Conservation (phyloP, 1,140 invertebrate genomes). For the Cecropterus lyciades region DNA sequence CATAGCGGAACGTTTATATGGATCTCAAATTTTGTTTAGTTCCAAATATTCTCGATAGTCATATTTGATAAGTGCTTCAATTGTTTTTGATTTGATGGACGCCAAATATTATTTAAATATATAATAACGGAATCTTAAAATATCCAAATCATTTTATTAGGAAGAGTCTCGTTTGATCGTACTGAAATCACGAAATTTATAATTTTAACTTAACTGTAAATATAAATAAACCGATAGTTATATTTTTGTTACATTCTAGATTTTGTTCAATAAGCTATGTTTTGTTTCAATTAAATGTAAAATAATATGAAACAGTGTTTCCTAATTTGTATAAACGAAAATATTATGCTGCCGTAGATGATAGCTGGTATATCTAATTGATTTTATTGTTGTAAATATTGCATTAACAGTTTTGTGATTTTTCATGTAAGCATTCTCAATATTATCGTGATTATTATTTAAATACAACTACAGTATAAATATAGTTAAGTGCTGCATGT, state of each 20-base stretch:
- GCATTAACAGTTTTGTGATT: conserved; percentile 80
- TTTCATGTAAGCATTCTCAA: conserved; percentile 60
- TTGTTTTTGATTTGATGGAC: conserved; percentile 59
- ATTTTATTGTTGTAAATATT: conserved; percentile 70
- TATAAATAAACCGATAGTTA: conserved; percentile 43
- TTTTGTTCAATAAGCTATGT: conserved; percentile 49
- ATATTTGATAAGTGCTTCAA: conserved; percentile 47
- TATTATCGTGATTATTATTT: conserved; percentile 52
- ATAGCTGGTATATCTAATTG: conserved; percentile 44
- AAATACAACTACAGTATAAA: conserved; percentile 40
- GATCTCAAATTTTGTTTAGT: conserved; percentile 80
- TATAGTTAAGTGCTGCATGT: conserved; percentile 67
- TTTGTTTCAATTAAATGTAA: conserved; percentile 59
- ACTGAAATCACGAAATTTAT: conserved; percentile 41
- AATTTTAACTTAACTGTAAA: conserved; percentile 52
- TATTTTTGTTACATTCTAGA: conserved; percentile 50
- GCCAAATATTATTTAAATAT: conserved; percentile 79
- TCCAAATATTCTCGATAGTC: conserved; percentile 79
- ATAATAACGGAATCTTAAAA: conserved; percentile 35
- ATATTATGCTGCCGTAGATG: conserved; percentile 46
- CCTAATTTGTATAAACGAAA: conserved; percentile 54
- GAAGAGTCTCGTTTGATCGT: conserved; percentile 10
- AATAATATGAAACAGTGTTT: conserved; percentile 51
- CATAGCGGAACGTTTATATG: conserved; percentile 52
- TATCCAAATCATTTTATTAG: background rate